Conservation (phyloP, 2,113 vertebrate genomes). For the Cromileptes altivelis region DNA sequence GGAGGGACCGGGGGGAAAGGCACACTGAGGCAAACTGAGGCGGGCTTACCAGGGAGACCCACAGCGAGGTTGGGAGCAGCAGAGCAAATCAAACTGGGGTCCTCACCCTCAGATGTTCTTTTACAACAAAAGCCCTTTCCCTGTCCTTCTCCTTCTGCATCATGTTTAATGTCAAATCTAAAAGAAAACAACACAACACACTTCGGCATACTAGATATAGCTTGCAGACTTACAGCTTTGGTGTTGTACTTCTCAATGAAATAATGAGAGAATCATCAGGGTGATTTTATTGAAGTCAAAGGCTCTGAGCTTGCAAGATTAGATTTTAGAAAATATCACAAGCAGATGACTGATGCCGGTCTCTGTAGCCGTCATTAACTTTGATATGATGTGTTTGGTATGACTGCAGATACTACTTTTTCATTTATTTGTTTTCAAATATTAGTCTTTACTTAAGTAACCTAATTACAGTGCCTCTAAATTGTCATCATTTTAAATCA, state of each 20-base stretch:
- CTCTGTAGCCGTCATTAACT: background rate
- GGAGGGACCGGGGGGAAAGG: conserved; percentile 52
- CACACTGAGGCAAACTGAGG: conserved; percentile 31
- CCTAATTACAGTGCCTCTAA: background rate
- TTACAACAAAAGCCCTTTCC: conserved; percentile 52
- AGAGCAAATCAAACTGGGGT: conserved; percentile 47
- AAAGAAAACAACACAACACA: background rate
- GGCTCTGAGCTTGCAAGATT: background rate
- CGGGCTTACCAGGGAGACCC: conserved; percentile 13
- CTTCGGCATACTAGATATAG: background rate
- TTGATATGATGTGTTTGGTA: background rate
- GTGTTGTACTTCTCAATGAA: background rate
- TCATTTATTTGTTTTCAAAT: background rate
- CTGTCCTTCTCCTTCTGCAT: background rate
- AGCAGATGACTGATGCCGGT: background rate
- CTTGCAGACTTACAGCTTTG: background rate
- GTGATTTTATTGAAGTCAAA: background rate
- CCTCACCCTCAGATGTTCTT: conserved; percentile 71
- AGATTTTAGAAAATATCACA: background rate
- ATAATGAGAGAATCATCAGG: background rate
- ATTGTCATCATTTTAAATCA: background rate
- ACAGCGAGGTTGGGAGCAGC: conserved; percentile 18
- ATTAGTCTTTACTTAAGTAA: background rate
- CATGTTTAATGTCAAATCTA: conserved; percentile 2
- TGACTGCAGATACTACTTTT: background rate